Evolutionary conservation across 2,113 vertebrate genomes (phyloP), one percentile per base, ranked within the genome.

Genomic region (Ardeotis arabs): DNA sequence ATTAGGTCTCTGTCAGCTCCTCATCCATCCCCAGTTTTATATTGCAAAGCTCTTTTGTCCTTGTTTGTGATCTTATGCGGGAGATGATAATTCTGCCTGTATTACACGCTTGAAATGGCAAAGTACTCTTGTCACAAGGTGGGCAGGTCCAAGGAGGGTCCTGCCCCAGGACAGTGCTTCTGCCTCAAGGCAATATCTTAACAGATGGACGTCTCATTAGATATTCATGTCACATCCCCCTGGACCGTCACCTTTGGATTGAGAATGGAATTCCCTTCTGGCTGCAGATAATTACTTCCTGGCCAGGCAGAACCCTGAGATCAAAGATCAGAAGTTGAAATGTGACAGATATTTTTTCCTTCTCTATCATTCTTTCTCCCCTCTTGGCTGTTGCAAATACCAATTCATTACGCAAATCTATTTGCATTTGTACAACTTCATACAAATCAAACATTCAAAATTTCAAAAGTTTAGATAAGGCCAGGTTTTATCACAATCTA

Each of bases 251-350:
- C 66, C 92, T 95, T 93, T 81, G 89, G 52, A 64, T 35, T 2
- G 33, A 93, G 74, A 90, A n/a, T n/a, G 29, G 89, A 92, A 88
- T 96, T 85, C 79, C 56, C 17, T 95, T 95, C 89, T 81, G 73
- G 79, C 55, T 75, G 52, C 64, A 95, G 87, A 87, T 96, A 97
- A 97, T 98, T 92, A 69, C 83, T 93, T 93, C 77, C 67, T 95
- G 60, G 93, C 66, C 72, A 92, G 60, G 49, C 60, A 49, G 77
- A 90, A 82, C 67, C 24, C 11, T 41, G 37, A 73, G 44, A 95
- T 84, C 87, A 92, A 89, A 96, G 84, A 73, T 83, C 78, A 93
- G 62, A 92, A 89, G 33, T 79, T 25, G 49, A 88, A 93, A 92
- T 68, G 87, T 82, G 49, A 88, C 92, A 81, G 53, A 78, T 73